These are phyloP conservation scores for Zosterops borbonicus DNA, from an alignment of 2,113 vertebrate genomes.

Conservation along the genomic window DNA sequence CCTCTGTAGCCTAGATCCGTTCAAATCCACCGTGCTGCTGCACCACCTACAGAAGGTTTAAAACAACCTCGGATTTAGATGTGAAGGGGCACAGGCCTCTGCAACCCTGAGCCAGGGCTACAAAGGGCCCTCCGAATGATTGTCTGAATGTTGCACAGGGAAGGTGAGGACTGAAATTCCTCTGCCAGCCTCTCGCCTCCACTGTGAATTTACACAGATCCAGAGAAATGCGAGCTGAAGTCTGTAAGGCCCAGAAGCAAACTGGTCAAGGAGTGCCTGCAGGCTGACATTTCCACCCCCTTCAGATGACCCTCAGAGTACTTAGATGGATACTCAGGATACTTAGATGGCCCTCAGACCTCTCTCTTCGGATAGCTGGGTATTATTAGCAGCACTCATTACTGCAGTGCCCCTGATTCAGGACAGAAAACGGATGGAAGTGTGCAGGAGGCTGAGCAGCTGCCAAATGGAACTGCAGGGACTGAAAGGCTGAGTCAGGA, in stretches of 20 bases:
- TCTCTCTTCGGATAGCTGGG: neutral
- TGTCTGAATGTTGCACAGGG: no score
- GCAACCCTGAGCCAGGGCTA: neutral
- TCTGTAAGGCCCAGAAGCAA: neutral
- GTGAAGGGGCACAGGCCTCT: neutral
- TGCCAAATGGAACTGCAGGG: neutral
- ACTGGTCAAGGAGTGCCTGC: neutral
- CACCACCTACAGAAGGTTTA: neutral
- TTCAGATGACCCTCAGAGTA: neutral
- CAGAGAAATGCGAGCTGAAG: neutral
- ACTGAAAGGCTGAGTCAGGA: neutral
- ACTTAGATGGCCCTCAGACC: neutral
- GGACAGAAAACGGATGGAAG: neutral
- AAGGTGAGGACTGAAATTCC: neutral
- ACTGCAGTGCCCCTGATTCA: neutral
- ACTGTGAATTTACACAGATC: neutral
- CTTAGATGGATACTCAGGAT: neutral
- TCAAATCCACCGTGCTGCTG: neutral
- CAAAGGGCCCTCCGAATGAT: fast-evolving
- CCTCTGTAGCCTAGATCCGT: neutral
- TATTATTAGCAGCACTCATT: neutral
- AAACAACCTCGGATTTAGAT: neutral
- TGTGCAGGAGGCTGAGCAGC: neutral
- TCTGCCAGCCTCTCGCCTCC: neutral
- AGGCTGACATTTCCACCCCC: neutral